A percentile compares a stretch with the other conserved stretches of the same genome.
Conservation (phyloP, 2,797 vertebrate genomes). For the Chanos chanos region DNA sequence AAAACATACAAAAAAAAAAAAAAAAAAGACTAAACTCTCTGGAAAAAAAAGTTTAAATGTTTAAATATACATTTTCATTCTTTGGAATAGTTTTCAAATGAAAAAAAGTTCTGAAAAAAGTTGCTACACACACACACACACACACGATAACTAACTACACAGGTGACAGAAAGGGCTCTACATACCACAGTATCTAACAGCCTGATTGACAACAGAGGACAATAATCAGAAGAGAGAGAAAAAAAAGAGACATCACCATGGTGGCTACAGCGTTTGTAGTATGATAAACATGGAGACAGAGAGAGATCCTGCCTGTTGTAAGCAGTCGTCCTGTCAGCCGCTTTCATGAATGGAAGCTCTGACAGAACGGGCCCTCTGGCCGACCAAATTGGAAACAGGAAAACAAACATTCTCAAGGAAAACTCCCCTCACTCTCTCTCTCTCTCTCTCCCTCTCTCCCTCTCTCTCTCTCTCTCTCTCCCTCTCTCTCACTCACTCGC, state of each 20-base stretch:
- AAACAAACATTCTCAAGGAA: slow-evolving; percentile 59
- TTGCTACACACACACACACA: background rate
- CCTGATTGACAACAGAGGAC: slow-evolving; percentile 1
- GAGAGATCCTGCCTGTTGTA: slow-evolving; percentile 36
- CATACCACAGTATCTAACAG: slow-evolving; percentile 5
- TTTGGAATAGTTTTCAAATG: too few relatives aligned
- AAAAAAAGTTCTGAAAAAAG: too few relatives aligned
- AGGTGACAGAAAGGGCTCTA: slow-evolving; percentile 11
- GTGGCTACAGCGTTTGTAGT: slow-evolving; percentile 32
- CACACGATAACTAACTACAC: background rate
- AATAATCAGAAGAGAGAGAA: slow-evolving; percentile 13
- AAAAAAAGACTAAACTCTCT: too few relatives aligned
- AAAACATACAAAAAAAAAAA: too few relatives aligned
- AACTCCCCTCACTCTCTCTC: slow-evolving; percentile 30
- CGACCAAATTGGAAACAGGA: slow-evolving; percentile 58
- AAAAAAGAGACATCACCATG: slow-evolving; percentile 12
- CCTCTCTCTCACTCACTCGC: slow-evolving; percentile 26
- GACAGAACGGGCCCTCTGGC: slow-evolving; percentile 52
- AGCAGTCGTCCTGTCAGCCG: slow-evolving; percentile 36
- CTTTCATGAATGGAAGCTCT: slow-evolving; percentile 54
- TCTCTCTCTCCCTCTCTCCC: slow-evolving; percentile 24
- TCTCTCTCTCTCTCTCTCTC: slow-evolving; percentile 26
- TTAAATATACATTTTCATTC: too few relatives aligned
- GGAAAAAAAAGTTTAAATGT: too few relatives aligned
- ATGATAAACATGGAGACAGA: slow-evolving; percentile 30